phyloP scores from a whole-genome alignment of 2,888 invertebrate genomes.

The Dascillus cervinus region DNA sequence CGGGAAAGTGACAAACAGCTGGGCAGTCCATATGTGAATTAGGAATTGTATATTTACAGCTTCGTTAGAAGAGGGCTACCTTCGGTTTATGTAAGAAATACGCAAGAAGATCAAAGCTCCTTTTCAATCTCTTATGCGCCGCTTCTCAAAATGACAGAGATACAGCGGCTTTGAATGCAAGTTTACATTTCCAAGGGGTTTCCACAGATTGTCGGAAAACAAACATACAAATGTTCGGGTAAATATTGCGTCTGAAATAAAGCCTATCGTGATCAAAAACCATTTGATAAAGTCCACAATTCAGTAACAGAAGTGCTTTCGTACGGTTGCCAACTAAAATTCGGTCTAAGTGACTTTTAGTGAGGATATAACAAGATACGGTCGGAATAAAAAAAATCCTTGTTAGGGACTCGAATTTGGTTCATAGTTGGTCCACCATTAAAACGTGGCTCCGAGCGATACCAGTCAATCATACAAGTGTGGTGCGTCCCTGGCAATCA shows the following conservation, averaged over 20 bases:
- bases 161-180: slow-evolving; percentile 21
- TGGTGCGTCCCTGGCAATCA: slow-evolving; percentile 23
- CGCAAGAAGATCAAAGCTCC: slow-evolving; percentile 26
- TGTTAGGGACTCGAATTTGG: slow-evolving; percentile 13
- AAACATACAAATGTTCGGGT: slow-evolving; percentile 29
- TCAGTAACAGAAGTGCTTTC: slow-evolving; percentile 6
- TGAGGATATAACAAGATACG: too few species aligned
- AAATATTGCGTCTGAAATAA: slow-evolving; percentile 21
- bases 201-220: slow-evolving; percentile 35
- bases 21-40: slow-evolving; percentile 3
- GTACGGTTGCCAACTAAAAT: too few species aligned
- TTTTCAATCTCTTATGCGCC: slow-evolving; percentile 25
- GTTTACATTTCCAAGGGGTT: slow-evolving; percentile 36
- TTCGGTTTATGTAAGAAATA: slow-evolving; percentile 17
- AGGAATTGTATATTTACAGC: slow-evolving; percentile 18
- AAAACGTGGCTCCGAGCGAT: slow-evolving; percentile 34
- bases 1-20: slow-evolving; percentile 5
- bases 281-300: slow-evolving; percentile 17
- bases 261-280: slow-evolving; percentile 18
- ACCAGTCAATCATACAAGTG: slow-evolving; percentile 33
- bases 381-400: too few species aligned
- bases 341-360: too few species aligned
- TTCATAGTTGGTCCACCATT: slow-evolving; percentile 29
- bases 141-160: slow-evolving; percentile 22
- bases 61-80: slow-evolving; percentile 16